Evolutionary conservation across 2,888 invertebrate genomes (phyloP).

Genomic region (Drosophila multiciliata): DNA sequence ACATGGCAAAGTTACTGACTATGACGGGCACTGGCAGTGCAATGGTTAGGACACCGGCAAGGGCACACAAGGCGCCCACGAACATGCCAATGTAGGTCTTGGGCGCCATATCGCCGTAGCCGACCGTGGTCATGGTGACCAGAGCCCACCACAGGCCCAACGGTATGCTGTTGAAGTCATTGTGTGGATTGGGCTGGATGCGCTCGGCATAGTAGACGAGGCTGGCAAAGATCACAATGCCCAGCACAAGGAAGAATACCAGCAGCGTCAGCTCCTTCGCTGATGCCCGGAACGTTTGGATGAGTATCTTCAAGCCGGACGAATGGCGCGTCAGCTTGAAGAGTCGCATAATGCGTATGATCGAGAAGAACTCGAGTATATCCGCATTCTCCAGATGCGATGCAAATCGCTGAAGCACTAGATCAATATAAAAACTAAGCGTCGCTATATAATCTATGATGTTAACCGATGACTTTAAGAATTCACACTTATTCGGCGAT

Average conservation of each 20-base stretch:
- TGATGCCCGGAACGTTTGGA: constrained; percentile 98
- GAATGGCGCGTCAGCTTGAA: constrained; percentile 99
- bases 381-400: constrained; percentile 97
- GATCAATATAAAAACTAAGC: constrained; percentile 98
- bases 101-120: constrained; percentile 99
- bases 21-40: constrained; percentile 99
- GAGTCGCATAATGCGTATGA: constrained; percentile 98
- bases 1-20: constrained; percentile 99
- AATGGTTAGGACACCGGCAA: constrained; percentile 99
- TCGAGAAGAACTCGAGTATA: constrained; percentile 98
- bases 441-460: constrained; percentile 99
- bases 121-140: constrained; percentile 99
- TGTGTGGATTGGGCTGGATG: constrained; percentile 97
- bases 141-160: constrained; percentile 99
- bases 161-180: constrained; percentile 99
- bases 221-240: constrained; percentile 99
- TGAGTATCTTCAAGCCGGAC: constrained; percentile 98
- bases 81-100: constrained; percentile 99
- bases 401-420: constrained; percentile 94
- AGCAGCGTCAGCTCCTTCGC: constrained; percentile 98
- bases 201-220: constrained; percentile 99
- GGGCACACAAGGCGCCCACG: constrained; percentile 98
- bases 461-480: constrained; percentile 98
- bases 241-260: constrained; percentile 98
- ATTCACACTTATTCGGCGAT: constrained; percentile 96